Conservation (phyloP, 1,140 invertebrate species). For the Prorops nasuta region DNA sequence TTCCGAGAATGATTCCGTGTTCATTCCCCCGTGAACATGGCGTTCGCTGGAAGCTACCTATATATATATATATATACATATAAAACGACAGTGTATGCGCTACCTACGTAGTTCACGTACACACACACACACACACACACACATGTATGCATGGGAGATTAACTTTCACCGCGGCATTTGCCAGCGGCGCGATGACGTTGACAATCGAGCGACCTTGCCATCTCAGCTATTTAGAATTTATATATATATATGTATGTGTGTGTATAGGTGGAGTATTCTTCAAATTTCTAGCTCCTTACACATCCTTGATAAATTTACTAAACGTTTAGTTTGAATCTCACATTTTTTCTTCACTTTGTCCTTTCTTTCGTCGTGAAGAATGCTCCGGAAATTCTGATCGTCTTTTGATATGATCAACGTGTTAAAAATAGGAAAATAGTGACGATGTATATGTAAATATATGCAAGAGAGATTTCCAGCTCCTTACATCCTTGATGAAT, state of each 20-base stretch:
- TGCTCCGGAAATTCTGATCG: background rate
- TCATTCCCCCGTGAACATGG: background rate
- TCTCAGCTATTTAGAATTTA: too few species aligned
- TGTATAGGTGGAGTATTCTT: conserved; percentile 17
- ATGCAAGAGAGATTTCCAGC: too few species aligned
- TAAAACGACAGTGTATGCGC: background rate
- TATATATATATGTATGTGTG: conserved; percentile 14
- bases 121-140: background rate
- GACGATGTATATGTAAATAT: too few species aligned
- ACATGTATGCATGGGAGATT: conserved; percentile 6
- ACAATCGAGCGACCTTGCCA: conserved; percentile 32
- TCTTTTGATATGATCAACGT: too few species aligned
- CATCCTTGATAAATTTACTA: background rate
- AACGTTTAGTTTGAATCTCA: background rate
- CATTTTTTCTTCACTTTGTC: background rate
- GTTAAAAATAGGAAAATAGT: too few species aligned
- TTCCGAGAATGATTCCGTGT: conserved; percentile 18
- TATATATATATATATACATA: background rate
- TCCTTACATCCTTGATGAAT: too few species aligned
- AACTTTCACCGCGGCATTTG: conserved; percentile 33
- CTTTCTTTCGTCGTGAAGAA: background rate
- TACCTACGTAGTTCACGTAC: background rate
- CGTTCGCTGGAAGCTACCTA: background rate
- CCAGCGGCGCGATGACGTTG: conserved; percentile 25
- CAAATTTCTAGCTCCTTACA: background rate